Evolutionary conservation across 2,888 invertebrate genomes (phyloP), one percentile per base, ranked within the genome.

Genomic region (Priocnemis perturbator): DNA sequence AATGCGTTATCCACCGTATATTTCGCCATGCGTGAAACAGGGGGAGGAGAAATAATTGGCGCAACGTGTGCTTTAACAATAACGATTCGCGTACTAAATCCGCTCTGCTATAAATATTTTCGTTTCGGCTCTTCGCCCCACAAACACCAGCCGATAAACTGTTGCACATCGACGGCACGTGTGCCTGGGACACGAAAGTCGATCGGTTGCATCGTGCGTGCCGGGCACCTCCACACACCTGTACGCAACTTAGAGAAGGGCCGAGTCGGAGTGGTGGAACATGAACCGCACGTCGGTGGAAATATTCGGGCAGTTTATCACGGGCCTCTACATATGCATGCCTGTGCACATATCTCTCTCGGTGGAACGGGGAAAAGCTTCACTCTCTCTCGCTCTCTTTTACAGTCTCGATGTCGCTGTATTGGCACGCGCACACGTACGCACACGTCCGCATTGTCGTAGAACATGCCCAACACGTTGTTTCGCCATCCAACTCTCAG

Each of bases 291-390:
- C 47, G 15, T 14, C 30, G 65, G 55, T n/a, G 62, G 71, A 74
- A 73, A 73, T 74, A 73, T 71, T 73, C 55, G 65, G 67, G 61
- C 56, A 58, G 71, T 73, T 68, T 63, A 59, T 73, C 71, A 73
- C n/a, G 55, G 17, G 20, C 5, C 30, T 50, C 21, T 53, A 56
- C 55, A 21, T 55, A 53, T 45, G 47, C 62, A 58, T 26, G 56
- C 62, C 50, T 44, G 55, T 48, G 63, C 20, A 11, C 37, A 3
- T 7, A 17, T 3, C 23, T 11, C 37, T 37, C 50, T 21, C 20
- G 50, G 50, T 69, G 53, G 52, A 37, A 17, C 7, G 17, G 14
- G 15, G 11, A 37, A 11, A 15, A 44, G 9, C 3, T 11, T 37
- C 37, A 26, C 56, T 56, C 15, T 30, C 30, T 17, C 19, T 9